Percentiles rank a stretch among this genome's conserved stretches.
Evolutionary conservation across 2,113 vertebrate species (phyloP).

Genomic region (Bostrychus sinensis): DNA sequence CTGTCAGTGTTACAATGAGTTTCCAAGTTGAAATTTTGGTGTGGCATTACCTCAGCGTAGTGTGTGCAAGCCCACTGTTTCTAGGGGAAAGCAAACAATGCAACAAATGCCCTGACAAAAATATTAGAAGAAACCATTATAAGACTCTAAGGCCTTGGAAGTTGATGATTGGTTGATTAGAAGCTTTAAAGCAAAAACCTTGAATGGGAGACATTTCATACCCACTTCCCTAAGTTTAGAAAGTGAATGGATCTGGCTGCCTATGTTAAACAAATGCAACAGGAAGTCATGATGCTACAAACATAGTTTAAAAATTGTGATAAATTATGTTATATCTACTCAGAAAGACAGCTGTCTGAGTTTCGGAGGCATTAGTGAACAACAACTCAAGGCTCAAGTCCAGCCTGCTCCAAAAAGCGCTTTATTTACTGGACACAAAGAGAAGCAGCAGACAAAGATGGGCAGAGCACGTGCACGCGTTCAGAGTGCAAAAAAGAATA

Average conservation of each 20-base stretch:
- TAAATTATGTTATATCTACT: conserved; percentile 35
- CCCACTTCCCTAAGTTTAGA: too few species aligned
- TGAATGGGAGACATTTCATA: too few species aligned
- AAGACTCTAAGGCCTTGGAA: too few species aligned
- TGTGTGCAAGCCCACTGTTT: background rate
- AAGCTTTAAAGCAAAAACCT: too few species aligned
- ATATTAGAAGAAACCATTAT: too few species aligned
- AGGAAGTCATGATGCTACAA: too few species aligned
- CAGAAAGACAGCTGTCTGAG: conserved; percentile 70
- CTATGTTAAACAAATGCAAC: conserved; percentile 21
- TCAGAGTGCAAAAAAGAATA: conserved; percentile 70
- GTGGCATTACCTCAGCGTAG: background rate
- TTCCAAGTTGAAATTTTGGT: background rate
- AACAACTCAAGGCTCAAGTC: conserved; percentile 53
- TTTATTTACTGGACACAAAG: conserved; percentile 77
- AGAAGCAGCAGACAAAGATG: conserved; percentile 62
- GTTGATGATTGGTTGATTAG: too few species aligned
- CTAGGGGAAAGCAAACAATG: too few species aligned
- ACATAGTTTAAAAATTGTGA: conserved; percentile 32
- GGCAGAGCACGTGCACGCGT: conserved; percentile 44
- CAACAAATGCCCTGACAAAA: too few species aligned
- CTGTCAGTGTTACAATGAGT: background rate
- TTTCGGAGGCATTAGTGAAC: conserved; percentile 46
- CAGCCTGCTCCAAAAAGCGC: conserved; percentile 52
- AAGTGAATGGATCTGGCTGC: too few species aligned